Base-by-base conservation (phyloP, 1,140 invertebrate species). In the Harpegnathos saltator region DNA sequence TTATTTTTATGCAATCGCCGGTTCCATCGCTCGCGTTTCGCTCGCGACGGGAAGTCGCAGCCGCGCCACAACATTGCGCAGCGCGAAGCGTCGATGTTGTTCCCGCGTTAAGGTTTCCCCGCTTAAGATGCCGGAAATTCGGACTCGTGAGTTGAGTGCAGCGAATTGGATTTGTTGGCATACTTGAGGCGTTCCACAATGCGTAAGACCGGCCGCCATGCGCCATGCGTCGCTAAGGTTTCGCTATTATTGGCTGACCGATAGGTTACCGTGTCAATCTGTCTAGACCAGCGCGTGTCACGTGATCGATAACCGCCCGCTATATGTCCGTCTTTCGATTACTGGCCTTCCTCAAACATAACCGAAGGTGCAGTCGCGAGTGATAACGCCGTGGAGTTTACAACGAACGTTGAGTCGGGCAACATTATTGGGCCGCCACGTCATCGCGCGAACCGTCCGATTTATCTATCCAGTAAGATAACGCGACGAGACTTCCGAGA, bases 231-330 rank as follows among this genome's bases (percentile, higher is more conserved):
- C 29, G 78, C 62, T 91, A 91, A 89, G 91, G 91, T 89, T 92
- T 92, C 91, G 66, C 80, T 90, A 89, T 91, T 92, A 92, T 92
- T 91, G 91, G 88, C 90, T 89, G 90, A 90, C 85, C 83, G 73
- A 85, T 81, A 90, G 91, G 91, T 92, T 90, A 92, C 90, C 86
- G 85, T 92, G 91, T 92, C 91, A 91, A 72, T 84, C 85, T 82
- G 89, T 90, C 87, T 91, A 83, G 90, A 89, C 81, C 75, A 75
- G 61, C 80, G 73, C 84, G 87, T 89, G 81, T 86, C 65, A 50
- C 48, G 33, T 83, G 86, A 88, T 89, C 87, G 84, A 89, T 89
- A 84, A 77, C 54, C 66, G 58, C 2, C 54, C 48, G 52, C 71
- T 63, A 50, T 61, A 58, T 15, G 12, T 58, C n/a, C 44, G 15